Base-by-base conservation (phyloP, 30 jellyfish, hydroid and myxozoan genomes). In the Pelagia noctiluca region DNA sequence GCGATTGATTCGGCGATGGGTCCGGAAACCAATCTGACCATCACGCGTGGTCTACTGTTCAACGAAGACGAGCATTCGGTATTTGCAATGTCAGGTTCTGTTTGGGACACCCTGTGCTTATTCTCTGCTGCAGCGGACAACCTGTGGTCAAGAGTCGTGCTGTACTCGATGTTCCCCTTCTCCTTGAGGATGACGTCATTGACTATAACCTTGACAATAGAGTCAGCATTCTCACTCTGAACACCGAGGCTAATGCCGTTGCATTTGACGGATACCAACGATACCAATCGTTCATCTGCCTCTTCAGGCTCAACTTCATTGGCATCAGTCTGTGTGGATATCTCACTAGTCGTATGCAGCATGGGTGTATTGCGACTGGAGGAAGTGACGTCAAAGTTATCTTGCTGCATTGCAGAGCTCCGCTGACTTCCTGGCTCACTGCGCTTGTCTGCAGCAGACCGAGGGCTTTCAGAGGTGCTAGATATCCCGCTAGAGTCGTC, bases 131-230 rank as follows among this genome's bases (percentile, higher is more conserved):
- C 77, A 29, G 76, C 36, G 7, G 85, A 26, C 49, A 96, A 75
- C 37, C 96, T 74, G 31, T 91, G 93, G 73, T 94, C 96, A 62
- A 94, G 38, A 0, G 96, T 82, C 85, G 67, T 76, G 32, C 85
- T 88, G 61, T 94, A 94, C 12, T 83, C 84, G 4, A 82, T 46
- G 54, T 94, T 79, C 35, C 97, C 97, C 13, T 74, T 68, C 32
- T 94, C 99, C 63, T 78, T 73, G 11, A 94, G 61, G 16, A 8
- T 61, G 26, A 94, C 2, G 25, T 64, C 63, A 1, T 80, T 90
- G 31, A 90, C 94, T 7, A 91, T 63, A 0, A 88, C 81, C 62
- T 94, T 94, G 11, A 88, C 90, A 3, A 76, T 63, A 8, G 80
- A 36, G 60, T 94, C 64, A 36, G 53, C 66, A 13, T 78, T 94